These are phyloP conservation scores for Azemiops feae DNA, from an alignment of 2,113 vertebrate species.

Conservation along the genomic window DNA sequence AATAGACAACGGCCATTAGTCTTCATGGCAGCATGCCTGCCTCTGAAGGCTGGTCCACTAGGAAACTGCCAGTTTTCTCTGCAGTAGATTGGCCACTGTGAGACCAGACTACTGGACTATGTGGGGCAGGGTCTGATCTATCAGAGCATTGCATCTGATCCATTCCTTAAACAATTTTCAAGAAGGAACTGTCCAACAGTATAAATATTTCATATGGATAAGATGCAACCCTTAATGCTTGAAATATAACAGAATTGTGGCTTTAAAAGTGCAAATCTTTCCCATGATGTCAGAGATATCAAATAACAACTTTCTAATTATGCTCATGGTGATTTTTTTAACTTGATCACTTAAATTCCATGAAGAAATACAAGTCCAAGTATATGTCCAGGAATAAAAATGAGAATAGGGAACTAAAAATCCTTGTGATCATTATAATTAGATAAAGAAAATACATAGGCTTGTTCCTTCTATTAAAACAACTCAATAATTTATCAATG, in stretches of 20 bases:
- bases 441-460: neutral
- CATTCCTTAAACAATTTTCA: neutral
- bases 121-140: neutral
- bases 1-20: neutral
- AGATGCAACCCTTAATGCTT: neutral
- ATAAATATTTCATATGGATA: neutral
- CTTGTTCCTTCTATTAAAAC: neutral
- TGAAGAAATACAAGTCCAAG: neutral
- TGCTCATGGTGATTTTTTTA: neutral
- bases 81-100: neutral
- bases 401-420: neutral
- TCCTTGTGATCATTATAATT: neutral
- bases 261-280: neutral
- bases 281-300: neutral
- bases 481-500: neutral
- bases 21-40: neutral
- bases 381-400: neutral
- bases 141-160: neutral
- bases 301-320: neutral
- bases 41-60: neutral
- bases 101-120: neutral
- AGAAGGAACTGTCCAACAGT: neutral
- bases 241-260: neutral
- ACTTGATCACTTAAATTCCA: neutral
- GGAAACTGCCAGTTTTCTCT: neutral